Conservation (phyloP, 2,113 vertebrate species). For the Odontophorus gujanensis region DNA sequence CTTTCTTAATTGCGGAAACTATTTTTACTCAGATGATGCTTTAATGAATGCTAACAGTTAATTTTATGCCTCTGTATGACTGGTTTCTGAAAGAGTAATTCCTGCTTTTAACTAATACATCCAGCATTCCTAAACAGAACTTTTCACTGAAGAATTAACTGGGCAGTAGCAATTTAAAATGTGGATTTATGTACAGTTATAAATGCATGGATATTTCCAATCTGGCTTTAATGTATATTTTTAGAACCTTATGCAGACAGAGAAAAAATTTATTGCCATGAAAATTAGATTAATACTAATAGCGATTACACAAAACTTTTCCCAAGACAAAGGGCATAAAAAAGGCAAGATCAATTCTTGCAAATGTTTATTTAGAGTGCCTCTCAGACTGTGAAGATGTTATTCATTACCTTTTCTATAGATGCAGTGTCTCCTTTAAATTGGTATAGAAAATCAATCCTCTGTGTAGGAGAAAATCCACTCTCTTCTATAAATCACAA, state of each 20-base stretch:
- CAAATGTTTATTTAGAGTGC: conserved; percentile 41
- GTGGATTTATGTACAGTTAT: background rate
- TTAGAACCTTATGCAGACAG: background rate
- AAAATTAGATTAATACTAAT: conserved; percentile 35
- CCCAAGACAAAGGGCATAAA: background rate
- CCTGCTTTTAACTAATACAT: background rate
- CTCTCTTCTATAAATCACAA: conserved; percentile 54
- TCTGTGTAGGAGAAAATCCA: conserved; percentile 37
- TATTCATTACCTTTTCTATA: conserved; percentile 43
- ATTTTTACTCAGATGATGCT: background rate
- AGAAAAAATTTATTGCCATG: background rate
- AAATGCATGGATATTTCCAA: background rate
- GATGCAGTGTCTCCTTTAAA: conserved; percentile 44
- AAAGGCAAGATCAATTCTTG: conserved; percentile 18
- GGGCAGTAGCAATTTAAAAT: background rate
- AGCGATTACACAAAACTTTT: background rate
- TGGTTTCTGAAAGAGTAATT: background rate
- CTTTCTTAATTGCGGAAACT: background rate
- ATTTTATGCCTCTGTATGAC: background rate
- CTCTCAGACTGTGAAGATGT: conserved; percentile 55
- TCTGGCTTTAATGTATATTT: background rate
- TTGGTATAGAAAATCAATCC: conserved; percentile 69
- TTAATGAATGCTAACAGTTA: background rate
- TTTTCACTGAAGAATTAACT: background rate
- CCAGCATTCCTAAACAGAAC: background rate